These are phyloP conservation scores for Pungitius pungitius DNA, from an alignment of 2,113 vertebrate species.

Conservation along the genomic window DNA sequence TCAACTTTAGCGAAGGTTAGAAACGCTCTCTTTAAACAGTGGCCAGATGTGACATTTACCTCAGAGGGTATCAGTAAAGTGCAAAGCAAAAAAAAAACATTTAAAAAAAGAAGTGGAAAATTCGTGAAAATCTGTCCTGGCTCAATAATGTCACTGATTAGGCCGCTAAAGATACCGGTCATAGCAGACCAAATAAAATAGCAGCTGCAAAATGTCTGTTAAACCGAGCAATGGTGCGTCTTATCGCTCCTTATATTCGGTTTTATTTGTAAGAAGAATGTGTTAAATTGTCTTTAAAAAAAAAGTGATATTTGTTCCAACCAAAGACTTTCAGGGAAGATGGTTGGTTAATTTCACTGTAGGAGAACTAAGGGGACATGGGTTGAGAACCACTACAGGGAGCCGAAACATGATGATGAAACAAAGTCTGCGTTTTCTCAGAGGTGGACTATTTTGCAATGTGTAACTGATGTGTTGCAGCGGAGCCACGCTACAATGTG, in stretches of 20 bases:
- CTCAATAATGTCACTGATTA: no score
- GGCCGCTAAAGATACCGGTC: background rate
- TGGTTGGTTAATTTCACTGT: background rate
- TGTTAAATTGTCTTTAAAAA: background rate
- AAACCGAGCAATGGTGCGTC: background rate
- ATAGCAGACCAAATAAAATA: background rate
- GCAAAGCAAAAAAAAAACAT: background rate
- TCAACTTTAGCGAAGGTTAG: background rate
- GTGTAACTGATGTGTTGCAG: constrained; percentile 79
- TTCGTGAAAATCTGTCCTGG: background rate
- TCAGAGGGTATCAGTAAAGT: background rate
- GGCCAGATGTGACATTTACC: background rate
- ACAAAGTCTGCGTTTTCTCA: background rate
- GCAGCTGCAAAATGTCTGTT: background rate
- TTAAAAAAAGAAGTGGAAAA: background rate
- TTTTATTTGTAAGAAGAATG: background rate
- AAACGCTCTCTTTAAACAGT: background rate
- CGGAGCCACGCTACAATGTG: constrained; percentile 80
- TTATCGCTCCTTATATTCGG: background rate
- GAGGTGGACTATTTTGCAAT: constrained; percentile 50
- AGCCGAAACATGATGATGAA: background rate
- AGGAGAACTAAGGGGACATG: background rate
- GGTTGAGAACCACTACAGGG: constrained; percentile 45
- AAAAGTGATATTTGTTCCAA: background rate
- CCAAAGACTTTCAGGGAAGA: background rate